Base-by-base conservation (phyloP, 2,797 vertebrate species). In the Oreochromis mossambicus region DNA sequence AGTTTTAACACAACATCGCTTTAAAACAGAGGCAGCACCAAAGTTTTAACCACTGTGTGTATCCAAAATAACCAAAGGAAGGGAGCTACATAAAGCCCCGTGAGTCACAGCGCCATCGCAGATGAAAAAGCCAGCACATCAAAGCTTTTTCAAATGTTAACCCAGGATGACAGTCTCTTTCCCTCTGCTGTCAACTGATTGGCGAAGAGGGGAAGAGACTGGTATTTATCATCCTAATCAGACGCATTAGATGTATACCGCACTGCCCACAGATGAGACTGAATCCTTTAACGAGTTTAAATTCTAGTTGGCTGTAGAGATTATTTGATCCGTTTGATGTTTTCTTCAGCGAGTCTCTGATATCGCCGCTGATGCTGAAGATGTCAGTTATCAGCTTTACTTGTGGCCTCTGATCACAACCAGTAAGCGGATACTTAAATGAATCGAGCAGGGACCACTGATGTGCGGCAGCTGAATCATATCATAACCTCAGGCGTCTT, bases 391-490 rank as follows among this genome's bases (percentile, higher is more conserved):
- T 79, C 79, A 7, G 79, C 58, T 36, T 77, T 55, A 38, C 75
- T 63, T 78, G 84, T 77, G 2, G 54, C 38, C 86, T 85, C 73
- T 82, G 83, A 89, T 86, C 81, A 21, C 61, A 77, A 41, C 79
- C 78, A 81, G 61, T 56, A 19, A 48, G 36, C 19, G 0, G 29
- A 68, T 78, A 85, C 82, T 84, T 88, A 81, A 87, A 87, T 3
- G 68, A 86, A 81, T 63, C 14, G 56, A 86, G 70, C 48, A 10
- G 77, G 78, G 38, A 80, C 86, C 79, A 29, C 21, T 77, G 87
- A 89, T 86, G 54, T 77, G 82, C 52, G 36, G 86, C 66, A 3
- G 55, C 3, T 12, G 87, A 86, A 82, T 83, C 81, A 46, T 86
- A 54, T 56, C 6, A 15, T 55, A 75, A 86, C 83, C 82, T 81